Evolutionary conservation across 2,797 vertebrate species (phyloP), one percentile per base, ranked within the genome.

Genomic region (Benthosema pterotum): DNA sequence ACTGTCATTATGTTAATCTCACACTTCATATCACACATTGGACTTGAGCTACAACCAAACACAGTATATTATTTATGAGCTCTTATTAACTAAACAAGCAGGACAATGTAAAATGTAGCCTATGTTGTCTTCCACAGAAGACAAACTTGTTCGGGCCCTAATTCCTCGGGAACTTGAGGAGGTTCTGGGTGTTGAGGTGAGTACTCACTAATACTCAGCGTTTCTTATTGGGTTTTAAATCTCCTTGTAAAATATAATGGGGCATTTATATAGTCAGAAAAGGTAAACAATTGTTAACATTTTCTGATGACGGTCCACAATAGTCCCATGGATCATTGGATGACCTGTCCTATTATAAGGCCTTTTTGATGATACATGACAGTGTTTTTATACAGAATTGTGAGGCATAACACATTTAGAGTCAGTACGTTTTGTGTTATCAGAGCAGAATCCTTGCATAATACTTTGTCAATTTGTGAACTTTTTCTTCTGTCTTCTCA

Each of bases 151-250:
- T 57, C 67, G n/a, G 56, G 15, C 38, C 5, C 1, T 0, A 0
- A 28, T 88, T 17, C 84, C 88, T 28, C 15, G 0, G 2, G 60
- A 78, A 1, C 52, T 88, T 50, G 71, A 3, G 32, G 43, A 63
- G 15, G n/a, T 19, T 46, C 64, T 89, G 0, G 80, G 75, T 11
- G 64, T 89, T 2, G 50, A 83, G 83, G 88, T 90, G 5, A 80
- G 65, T 4, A 3, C 22, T 25, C 22, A 25, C 5, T 25, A 25
- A 25, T 3, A 3, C 22, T 3, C 5, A 25, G 22, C 3, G 3
- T 25, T 25, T 25, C 22, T 25, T 25, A 3, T 25, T 25, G 22
- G 22, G 22, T 25, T 25, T 25, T 25, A 25, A 25, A 25, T 25
- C 22, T 25, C 5, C 22, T 25, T 25, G n/a, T n/a, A n/a, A n/a